Base-by-base conservation (phyloP, 2,888 invertebrate species). In the Amphipyra berbera region DNA sequence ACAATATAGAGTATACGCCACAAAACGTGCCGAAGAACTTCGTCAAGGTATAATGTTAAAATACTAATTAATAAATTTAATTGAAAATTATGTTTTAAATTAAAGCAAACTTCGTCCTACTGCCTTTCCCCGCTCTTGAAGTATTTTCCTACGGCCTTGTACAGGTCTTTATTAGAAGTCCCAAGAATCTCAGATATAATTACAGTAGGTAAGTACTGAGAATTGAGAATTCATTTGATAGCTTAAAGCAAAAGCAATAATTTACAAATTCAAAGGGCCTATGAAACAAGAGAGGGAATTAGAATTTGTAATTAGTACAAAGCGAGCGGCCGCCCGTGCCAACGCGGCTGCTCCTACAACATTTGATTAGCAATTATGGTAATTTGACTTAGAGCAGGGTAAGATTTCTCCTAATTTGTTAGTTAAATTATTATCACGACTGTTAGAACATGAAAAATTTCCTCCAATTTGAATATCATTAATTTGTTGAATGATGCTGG, bases 331-430 rank as follows among this genome's bases (percentile, higher is more conserved):
- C 84, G 58, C 38, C 87, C 84, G 85, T 84, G 87, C 86, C 86
- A 87, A 85, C 84, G 87, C 86, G 85, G 88, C 89, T 87, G 88
- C 90, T 90, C 90, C 90, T 90, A 91, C 92, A 91, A 91, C 93
- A 90, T 94, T 94, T 95, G 94, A 94, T 95, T 94, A 95, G 90
- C 93, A 93, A 95, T 95, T 95, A 95, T 94, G 94, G 87, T 93
- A 95, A 95, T 95, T 92, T 90, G 90, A 90, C 93, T 94, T 90
- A 91, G 91, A 93, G 91, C 91, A 90, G 92, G 92, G 92, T 93
- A 92, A 94, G 92, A 95, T 93, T 94, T 90, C 91, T 89, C 82
- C 90, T 90, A 92, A 93, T 95, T 95, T 93, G 92, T 93, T 91
- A 92, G 92, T 93, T 91, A 92, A 93, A 93, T 93, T 92, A 92